Evolutionary conservation across 2,113 vertebrate species (phyloP).

Genomic region (Nasalis larvatus): DNA sequence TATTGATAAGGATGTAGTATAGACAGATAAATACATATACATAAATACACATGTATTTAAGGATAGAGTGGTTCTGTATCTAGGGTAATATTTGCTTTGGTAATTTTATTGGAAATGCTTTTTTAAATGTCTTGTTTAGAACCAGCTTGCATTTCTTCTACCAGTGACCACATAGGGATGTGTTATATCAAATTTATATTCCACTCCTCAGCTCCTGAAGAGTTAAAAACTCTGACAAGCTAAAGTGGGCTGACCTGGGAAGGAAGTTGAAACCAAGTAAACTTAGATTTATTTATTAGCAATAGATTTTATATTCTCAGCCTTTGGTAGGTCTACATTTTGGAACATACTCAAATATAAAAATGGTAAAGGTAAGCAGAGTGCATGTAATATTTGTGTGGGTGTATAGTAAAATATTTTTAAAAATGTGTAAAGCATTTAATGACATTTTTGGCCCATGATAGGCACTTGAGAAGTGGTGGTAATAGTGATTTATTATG

Average conservation of each 20-base stretch:
- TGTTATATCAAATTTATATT: neutral
- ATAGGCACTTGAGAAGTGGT: neutral
- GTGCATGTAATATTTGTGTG: neutral
- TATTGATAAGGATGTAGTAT: neutral
- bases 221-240: neutral
- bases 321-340: neutral
- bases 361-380: neutral
- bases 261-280: neutral
- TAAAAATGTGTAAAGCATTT: neutral
- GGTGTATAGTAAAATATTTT: neutral
- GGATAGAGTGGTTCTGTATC: neutral
- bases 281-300: neutral
- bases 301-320: neutral
- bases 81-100: neutral
- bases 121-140: neutral
- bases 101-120: neutral
- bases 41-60: neutral
- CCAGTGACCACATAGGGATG: neutral
- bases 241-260: neutral
- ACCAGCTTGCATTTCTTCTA: neutral
- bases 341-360: neutral
- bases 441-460: neutral
- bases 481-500: neutral
- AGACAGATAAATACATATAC: neutral
- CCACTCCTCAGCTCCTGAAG: neutral